Conservation (phyloP, 2,113 vertebrate genomes). For the Pangasianodon hypophthalmus region DNA sequence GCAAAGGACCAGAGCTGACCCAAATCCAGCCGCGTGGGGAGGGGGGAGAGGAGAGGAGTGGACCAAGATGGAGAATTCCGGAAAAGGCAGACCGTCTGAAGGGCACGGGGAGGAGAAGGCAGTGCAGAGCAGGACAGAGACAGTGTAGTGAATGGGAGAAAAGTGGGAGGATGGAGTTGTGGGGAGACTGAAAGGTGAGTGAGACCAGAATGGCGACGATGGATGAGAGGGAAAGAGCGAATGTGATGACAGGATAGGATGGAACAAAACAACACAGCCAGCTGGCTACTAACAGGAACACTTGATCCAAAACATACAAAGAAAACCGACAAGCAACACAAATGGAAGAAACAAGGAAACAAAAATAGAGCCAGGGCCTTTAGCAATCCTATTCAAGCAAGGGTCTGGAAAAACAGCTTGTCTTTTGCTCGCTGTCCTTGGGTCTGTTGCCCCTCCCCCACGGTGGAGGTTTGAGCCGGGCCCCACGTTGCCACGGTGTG, state of each 20-base stretch:
- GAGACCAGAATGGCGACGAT: constrained; percentile 48
- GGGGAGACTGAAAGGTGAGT: constrained; percentile 36
- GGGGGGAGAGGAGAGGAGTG: constrained; percentile 30
- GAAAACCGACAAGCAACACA: constrained; percentile 47
- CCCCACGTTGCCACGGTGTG: constrained; percentile 69
- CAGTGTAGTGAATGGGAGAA: constrained; percentile 43
- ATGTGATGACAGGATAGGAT: constrained; percentile 21
- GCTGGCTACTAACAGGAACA: constrained; percentile 36
- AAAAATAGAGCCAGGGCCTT: constrained; percentile 39
- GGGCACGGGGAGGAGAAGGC: constrained; percentile 65
- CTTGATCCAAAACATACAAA: constrained; percentile 44
- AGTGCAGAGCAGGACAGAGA: constrained; percentile 48
- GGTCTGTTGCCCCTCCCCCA: constrained; percentile 76
- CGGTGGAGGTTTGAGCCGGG: constrained; percentile 69
- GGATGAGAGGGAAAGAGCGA: constrained; percentile 26
- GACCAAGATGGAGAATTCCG: constrained; percentile 54
- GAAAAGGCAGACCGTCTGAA: constrained; percentile 69
- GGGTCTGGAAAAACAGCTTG: constrained; percentile 72
- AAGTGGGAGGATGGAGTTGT: constrained; percentile 35
- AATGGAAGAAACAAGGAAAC: constrained; percentile 54
- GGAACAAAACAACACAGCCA: constrained; percentile 37
- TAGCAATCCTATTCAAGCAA: constrained; percentile 63
- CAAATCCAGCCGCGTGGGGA: constrained; percentile 62
- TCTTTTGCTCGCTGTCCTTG: constrained; percentile 61
- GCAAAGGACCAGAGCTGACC: constrained; percentile 68